phyloP scores from a whole-genome alignment of 1,140 invertebrate species.

The Caerostris darwini region DNA sequence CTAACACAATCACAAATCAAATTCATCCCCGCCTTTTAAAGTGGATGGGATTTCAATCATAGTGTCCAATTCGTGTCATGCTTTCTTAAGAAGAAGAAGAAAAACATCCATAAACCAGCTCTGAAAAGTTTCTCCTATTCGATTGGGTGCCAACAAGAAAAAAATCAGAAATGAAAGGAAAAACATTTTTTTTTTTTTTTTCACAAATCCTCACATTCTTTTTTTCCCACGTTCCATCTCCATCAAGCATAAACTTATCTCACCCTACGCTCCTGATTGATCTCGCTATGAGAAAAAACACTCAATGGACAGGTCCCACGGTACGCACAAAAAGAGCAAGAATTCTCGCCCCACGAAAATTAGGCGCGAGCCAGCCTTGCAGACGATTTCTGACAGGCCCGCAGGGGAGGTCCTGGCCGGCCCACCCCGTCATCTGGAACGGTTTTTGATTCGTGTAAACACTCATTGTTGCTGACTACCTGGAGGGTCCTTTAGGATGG shows the following conservation, averaged over 20 bases:
- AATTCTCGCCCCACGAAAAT: conserved; percentile 36
- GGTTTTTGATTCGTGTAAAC: conserved; percentile 51
- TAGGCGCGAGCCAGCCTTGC: conserved; percentile 10
- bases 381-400: conserved; percentile 35
- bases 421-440: conserved; percentile 4
- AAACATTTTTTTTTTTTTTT: neutral
- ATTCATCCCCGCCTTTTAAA: no score
- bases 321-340: conserved; percentile 71
- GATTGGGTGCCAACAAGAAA: neutral
- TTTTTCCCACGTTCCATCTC: conserved; percentile 48
- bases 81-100: no score
- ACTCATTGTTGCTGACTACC: conserved; percentile 41
- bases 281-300: conserved; percentile 26
- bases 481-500: conserved; percentile 21
- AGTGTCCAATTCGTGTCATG: no score
- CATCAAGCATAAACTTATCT: neutral
- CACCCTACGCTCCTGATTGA: conserved; percentile 2
- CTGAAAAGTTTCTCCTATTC: neutral
- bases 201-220: neutral
- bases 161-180: neutral
- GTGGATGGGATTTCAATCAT: no score
- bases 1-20: no score
- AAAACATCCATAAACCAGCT: neutral
- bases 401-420: neutral
- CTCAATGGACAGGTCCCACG: conserved; percentile 54